Conservation (phyloP, 2,113 vertebrate genomes). For the Acanthochromis polyacanthus region DNA sequence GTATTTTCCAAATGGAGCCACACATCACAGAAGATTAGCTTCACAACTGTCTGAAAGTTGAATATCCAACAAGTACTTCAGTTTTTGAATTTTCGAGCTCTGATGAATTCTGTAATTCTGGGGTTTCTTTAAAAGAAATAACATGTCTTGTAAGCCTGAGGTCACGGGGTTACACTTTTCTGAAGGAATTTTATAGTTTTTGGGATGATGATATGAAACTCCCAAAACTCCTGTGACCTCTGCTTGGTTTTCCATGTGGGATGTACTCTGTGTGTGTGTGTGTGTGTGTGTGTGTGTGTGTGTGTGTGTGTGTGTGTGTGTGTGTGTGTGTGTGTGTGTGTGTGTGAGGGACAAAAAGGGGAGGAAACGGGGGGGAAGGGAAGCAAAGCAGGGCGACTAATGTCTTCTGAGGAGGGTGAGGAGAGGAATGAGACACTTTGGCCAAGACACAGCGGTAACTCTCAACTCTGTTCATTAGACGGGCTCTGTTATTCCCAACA, state of each 20-base stretch:
- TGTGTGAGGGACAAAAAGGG: background rate
- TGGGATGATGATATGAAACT: background rate
- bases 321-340: constrained; percentile 13
- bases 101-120: too few relatives aligned
- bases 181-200: background rate
- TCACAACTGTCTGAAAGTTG: too few relatives aligned
- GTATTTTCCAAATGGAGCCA: too few relatives aligned
- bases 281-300: too few relatives aligned
- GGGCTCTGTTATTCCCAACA: constrained; percentile 46
- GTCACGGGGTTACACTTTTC: too few relatives aligned
- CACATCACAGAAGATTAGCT: too few relatives aligned
- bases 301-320: constrained; percentile 9
- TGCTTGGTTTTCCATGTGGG: constrained; percentile 37
- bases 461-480: constrained; percentile 69
- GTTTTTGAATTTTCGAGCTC: too few relatives aligned
- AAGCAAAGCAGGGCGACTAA: constrained; percentile 25
- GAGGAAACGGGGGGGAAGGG: background rate
- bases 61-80: too few relatives aligned
- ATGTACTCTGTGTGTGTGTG: background rate
- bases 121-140: too few relatives aligned
- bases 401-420: constrained; percentile 60
- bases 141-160: too few relatives aligned
- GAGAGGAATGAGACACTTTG: constrained; percentile 67
- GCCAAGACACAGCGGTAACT: constrained; percentile 66
- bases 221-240: background rate